phyloP scores from a whole-genome alignment of 2,113 vertebrate genomes.

The Siniperca chuatsi region DNA sequence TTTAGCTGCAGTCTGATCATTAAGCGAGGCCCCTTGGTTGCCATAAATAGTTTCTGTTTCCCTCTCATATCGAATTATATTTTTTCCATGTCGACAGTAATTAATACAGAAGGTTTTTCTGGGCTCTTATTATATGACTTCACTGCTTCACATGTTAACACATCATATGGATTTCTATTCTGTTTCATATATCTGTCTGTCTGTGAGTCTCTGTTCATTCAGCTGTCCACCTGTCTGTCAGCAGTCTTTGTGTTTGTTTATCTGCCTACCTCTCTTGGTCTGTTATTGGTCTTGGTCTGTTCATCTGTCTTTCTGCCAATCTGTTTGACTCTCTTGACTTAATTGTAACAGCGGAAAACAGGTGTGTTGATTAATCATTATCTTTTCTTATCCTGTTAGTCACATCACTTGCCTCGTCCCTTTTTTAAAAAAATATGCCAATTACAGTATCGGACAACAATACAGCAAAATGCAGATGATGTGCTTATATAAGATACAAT shows the following conservation, averaged over 20 bases:
- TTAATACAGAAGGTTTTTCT: slow-evolving; percentile 72
- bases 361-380: not conserved
- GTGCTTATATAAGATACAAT: not conserved
- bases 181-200: slow-evolving; percentile 12
- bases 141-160: slow-evolving; percentile 40
- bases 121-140: slow-evolving; percentile 33
- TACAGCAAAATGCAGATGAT: not conserved
- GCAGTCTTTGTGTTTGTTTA: not conserved
- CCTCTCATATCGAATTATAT: slow-evolving; percentile 77
- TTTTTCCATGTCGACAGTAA: slow-evolving; percentile 74
- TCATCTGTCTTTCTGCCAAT: not conserved
- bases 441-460: not conserved
- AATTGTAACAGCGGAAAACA: not conserved
- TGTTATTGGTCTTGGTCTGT: not conserved
- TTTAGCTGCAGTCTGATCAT: slow-evolving; percentile 80
- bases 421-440: not conserved
- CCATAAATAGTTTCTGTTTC: slow-evolving; percentile 81
- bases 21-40: slow-evolving; percentile 66
- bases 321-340: not conserved
- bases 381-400: not conserved
- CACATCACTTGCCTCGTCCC: not conserved
- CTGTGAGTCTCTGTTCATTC: not conserved
- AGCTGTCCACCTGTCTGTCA: slow-evolving; percentile 7
- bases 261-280: not conserved
- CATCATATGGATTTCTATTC: slow-evolving; percentile 34